Conservation (phyloP, 2,888 invertebrate genomes). For the Lasioglossum lativentre region DNA sequence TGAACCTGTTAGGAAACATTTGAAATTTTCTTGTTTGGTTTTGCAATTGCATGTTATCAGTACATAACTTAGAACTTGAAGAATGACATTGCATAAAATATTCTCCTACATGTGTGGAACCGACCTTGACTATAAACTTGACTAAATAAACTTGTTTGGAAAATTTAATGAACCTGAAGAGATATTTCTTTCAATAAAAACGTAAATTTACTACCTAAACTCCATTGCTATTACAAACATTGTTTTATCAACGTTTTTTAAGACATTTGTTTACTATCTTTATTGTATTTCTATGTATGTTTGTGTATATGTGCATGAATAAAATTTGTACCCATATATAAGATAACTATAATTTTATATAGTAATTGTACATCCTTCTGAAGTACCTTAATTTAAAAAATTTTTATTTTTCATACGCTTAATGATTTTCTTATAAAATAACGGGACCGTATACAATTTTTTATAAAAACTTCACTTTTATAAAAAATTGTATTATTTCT, state of each 20-base stretch:
- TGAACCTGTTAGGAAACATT: neutral
- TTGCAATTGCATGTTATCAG: neutral
- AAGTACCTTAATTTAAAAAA: neutral
- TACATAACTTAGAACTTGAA: neutral
- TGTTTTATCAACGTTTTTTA: neutral
- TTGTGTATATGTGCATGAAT: neutral
- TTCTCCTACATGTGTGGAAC: neutral
- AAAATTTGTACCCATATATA: neutral
- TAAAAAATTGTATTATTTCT: neutral
- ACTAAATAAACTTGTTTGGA: neutral
- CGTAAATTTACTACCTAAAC: neutral
- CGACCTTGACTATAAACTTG: neutral
- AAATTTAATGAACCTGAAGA: neutral
- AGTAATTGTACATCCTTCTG: neutral
- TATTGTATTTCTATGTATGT: neutral
- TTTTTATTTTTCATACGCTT: neutral
- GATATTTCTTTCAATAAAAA: neutral
- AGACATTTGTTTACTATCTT: neutral
- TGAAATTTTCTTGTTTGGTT: neutral
- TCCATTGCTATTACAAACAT: neutral
- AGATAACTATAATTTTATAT: neutral
- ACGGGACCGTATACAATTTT: too few relatives aligned
- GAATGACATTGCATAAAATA: neutral
- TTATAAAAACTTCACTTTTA: too few relatives aligned
- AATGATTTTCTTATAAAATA: neutral